phyloP scores from a whole-genome alignment of 2,797 vertebrate species.

The Dendrocincla fuliginosa region DNA sequence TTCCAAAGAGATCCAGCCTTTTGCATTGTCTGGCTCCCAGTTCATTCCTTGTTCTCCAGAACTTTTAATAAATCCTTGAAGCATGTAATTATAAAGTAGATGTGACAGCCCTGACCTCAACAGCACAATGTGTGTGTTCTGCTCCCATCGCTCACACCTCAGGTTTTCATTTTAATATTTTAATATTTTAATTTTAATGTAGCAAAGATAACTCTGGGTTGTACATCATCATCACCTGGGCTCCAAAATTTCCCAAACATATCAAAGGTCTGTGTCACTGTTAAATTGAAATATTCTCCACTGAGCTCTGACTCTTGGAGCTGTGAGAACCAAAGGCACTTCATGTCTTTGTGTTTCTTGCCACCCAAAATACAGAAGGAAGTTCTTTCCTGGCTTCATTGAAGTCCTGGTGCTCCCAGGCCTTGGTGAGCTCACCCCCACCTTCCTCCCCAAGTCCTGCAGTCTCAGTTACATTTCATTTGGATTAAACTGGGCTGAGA shows the following conservation, averaged over 20 bases:
- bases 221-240: constrained; percentile 79
- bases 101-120: constrained; percentile 80
- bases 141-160: constrained; percentile 68
- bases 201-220: constrained; percentile 77
- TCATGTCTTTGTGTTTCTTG: background rate
- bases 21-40: constrained; percentile 62
- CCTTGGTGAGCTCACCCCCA: background rate
- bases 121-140: constrained; percentile 63
- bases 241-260: constrained; percentile 65
- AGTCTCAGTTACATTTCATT: background rate
- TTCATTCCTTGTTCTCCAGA: constrained; percentile 67
- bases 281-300: constrained; percentile 42
- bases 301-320: background rate
- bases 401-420: background rate
- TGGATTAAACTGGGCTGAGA: background rate
- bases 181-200: constrained; percentile 62
- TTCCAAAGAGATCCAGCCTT: background rate
- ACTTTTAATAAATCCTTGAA: constrained; percentile 79
- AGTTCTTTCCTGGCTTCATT: background rate
- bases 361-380: background rate
- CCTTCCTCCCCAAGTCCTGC: background rate
- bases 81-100: constrained; percentile 84
- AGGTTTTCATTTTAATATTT: constrained; percentile 79
- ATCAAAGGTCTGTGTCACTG: constrained; percentile 46
- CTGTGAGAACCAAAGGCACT: background rate